Evolutionary conservation across 2,888 invertebrate genomes (phyloP).

Genomic region (Sussaba pulchella): DNA sequence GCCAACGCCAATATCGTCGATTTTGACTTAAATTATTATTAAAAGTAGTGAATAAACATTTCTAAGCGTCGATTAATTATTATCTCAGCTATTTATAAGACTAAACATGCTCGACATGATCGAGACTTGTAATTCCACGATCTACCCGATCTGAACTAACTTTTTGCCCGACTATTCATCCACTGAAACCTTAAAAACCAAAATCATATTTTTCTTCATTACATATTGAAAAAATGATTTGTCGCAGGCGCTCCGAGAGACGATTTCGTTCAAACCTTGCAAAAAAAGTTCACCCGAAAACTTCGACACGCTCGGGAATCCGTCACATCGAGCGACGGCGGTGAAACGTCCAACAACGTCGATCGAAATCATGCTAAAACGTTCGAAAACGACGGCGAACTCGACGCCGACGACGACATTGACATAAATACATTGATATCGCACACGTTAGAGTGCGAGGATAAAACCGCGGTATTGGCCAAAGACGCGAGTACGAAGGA

Average conservation of each 20-base stretch:
- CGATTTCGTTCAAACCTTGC: conserved; percentile 91
- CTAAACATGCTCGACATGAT: too few relatives aligned
- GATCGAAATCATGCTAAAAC: conserved; percentile 74
- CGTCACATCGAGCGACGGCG: conserved; percentile 63
- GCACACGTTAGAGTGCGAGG: conserved; percentile 89
- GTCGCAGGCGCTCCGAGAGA: conserved; percentile 85
- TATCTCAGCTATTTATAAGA: too few relatives aligned
- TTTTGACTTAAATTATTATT: not conserved
- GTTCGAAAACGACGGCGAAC: conserved; percentile 80
- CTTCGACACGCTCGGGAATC: conserved; percentile 89
- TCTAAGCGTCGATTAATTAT: too few relatives aligned
- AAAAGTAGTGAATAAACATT: not conserved
- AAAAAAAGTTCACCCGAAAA: conserved; percentile 94
- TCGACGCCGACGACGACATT: conserved; percentile 72
- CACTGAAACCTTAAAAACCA: too few relatives aligned
- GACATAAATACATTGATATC: conserved; percentile 85
- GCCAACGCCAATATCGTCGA: too few relatives aligned
- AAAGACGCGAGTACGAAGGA: conserved; percentile 97
- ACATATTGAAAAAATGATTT: too few relatives aligned
- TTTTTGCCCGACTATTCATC: too few relatives aligned
- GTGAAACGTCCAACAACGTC: conserved; percentile 79
- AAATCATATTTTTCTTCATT: too few relatives aligned
- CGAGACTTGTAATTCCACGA: too few relatives aligned
- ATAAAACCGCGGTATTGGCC: conserved; percentile 90
- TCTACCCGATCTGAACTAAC: too few relatives aligned